Percentiles rank a stretch among this genome's conserved stretches.
Conservation (phyloP, 2,888 invertebrate species). For the Drosophila atripex region DNA sequence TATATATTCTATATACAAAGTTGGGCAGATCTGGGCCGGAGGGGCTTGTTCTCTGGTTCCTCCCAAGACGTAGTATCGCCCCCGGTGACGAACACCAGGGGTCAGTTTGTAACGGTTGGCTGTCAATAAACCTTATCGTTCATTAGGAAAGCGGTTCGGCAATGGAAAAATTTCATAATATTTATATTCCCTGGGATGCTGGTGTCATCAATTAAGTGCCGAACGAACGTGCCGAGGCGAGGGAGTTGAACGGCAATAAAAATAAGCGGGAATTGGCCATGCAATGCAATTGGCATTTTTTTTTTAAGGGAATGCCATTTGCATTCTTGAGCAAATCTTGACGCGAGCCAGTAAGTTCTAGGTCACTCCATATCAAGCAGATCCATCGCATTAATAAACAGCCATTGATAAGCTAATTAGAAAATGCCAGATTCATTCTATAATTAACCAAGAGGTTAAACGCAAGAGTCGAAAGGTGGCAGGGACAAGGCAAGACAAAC, state of each 20-base stretch:
- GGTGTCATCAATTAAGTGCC: slow-evolving; percentile 28
- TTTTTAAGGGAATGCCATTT: slow-evolving; percentile 12
- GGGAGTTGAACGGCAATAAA: slow-evolving; percentile 13
- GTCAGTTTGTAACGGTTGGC: slow-evolving; percentile 51
- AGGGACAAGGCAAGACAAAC: slow-evolving; percentile 38
- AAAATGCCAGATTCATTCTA: slow-evolving; percentile 53
- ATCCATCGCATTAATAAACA: slow-evolving; percentile 60
- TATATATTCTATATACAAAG: not conserved
- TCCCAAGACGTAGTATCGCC: slow-evolving; percentile 35
- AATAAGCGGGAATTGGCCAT: slow-evolving; percentile 7
- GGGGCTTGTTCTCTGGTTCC: slow-evolving; percentile 26
- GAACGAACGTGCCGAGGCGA: not conserved
- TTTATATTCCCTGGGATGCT: slow-evolving; percentile 25
- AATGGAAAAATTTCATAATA: slow-evolving; percentile 64
- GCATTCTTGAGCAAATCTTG: not conserved
- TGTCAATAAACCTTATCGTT: slow-evolving; percentile 76
- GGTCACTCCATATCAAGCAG: slow-evolving; percentile 25
- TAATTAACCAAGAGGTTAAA: slow-evolving; percentile 40
- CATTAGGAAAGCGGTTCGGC: slow-evolving; percentile 37
- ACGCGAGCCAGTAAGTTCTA: slow-evolving; percentile 4
- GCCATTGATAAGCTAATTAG: slow-evolving; percentile 52
- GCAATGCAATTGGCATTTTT: slow-evolving; percentile 1
- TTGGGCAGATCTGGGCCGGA: slow-evolving; percentile 7
- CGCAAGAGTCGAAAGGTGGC: slow-evolving; percentile 27
- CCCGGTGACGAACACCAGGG: slow-evolving; percentile 25